These are phyloP conservation scores for Mungos mungo DNA, from an alignment of 2,113 vertebrate genomes.

Conservation along the genomic window DNA sequence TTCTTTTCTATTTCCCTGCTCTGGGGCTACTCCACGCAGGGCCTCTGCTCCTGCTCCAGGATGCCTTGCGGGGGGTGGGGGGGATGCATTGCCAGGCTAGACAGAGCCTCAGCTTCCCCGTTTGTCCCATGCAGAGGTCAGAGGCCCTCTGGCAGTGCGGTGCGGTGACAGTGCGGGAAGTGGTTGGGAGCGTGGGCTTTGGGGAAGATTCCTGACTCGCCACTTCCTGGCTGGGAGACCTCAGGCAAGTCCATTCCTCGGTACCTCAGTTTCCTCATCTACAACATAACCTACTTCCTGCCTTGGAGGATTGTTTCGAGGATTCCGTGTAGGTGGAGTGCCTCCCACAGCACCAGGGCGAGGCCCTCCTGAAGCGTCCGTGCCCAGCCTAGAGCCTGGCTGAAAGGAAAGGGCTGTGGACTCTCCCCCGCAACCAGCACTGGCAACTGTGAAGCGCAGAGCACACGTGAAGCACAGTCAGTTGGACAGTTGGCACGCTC, in stretches of 20 bases:
- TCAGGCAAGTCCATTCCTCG: background rate
- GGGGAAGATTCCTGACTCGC: background rate
- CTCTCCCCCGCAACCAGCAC: background rate
- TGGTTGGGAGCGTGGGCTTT: background rate
- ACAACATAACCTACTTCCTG: background rate
- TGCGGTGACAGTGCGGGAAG: background rate
- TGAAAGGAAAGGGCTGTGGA: background rate
- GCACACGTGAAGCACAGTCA: background rate
- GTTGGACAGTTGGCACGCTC: background rate
- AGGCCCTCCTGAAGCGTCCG: background rate
- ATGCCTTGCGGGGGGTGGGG: background rate
- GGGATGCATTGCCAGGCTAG: background rate
- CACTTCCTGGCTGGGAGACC: background rate
- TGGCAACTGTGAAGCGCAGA: background rate
- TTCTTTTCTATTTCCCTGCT: background rate
- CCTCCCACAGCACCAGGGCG: background rate
- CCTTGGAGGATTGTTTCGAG: background rate
- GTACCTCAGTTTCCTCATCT: background rate
- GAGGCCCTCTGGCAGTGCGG: background rate
- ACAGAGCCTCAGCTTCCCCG: background rate
- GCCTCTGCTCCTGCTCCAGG: background rate
- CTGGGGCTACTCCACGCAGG: rapidly evolving
- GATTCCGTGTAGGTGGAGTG: background rate
- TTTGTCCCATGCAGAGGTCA: background rate
- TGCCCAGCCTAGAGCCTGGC: background rate